Evolutionary conservation across 92 coral and sea anemone genomes (phyloP).

Genomic region (Porites divaricata): DNA sequence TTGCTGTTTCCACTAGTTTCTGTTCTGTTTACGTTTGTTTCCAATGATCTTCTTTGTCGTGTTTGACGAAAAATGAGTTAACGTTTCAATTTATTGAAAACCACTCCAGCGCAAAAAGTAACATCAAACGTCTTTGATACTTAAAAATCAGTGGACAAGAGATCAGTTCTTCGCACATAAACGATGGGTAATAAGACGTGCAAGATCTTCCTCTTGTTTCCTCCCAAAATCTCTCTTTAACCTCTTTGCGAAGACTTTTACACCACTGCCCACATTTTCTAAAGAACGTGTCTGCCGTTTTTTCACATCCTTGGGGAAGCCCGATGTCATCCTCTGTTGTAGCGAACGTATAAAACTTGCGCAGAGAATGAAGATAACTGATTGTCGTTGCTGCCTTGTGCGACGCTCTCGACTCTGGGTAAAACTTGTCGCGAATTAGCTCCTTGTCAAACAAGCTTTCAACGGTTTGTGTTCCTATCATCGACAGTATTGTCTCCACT

Average conservation of each 20-base stretch:
- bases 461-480: slow-evolving; percentile 6
- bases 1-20: neutral
- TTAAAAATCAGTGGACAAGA: too few relatives aligned
- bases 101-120: too few relatives aligned
- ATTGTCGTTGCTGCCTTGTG: neutral
- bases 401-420: slow-evolving; percentile 2
- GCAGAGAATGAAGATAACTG: neutral
- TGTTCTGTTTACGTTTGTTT: too few relatives aligned
- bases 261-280: too few relatives aligned
- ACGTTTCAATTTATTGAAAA: neutral
- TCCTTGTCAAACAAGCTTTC: slow-evolving; percentile 22
- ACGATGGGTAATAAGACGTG: neutral
- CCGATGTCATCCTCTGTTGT: slow-evolving; percentile 21
- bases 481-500: neutral
- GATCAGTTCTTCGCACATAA: too few relatives aligned
- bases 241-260: too few relatives aligned
- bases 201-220: slow-evolving; percentile 1
- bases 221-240: neutral
- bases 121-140: too few relatives aligned
- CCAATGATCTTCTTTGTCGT: neutral
- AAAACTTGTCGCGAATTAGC: slow-evolving; percentile 24
- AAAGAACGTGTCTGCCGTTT: neutral
- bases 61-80: neutral
- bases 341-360: slow-evolving; percentile 18
- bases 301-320: slow-evolving; percentile 8